These are phyloP conservation scores for Notothenia rossii DNA, from an alignment of 2,113 vertebrate species.

Conservation along the genomic window DNA sequence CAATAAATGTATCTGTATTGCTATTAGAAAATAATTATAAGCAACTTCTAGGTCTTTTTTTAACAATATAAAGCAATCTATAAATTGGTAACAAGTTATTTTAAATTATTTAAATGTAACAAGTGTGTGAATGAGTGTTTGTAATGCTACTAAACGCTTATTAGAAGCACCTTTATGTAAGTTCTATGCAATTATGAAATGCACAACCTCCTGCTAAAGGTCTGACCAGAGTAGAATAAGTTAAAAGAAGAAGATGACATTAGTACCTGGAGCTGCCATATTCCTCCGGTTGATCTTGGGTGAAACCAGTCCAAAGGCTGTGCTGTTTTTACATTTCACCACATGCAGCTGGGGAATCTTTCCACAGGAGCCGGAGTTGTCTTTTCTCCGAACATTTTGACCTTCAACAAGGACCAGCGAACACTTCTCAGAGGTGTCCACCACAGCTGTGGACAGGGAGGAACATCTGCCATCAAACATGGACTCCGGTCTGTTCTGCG, in stretches of 20 bases:
- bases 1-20: too few species aligned
- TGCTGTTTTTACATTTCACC: constrained; percentile 86
- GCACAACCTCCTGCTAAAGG: background rate
- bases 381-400: constrained; percentile 63
- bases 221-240: background rate
- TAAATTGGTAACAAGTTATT: too few species aligned
- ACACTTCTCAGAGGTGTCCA: constrained; percentile 84
- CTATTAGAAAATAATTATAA: too few species aligned
- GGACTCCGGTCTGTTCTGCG: constrained; percentile 41
- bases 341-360: constrained; percentile 84
- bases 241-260: background rate
- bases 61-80: too few species aligned
- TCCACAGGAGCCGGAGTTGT: constrained; percentile 38
- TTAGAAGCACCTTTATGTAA: too few species aligned
- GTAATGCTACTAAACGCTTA: too few species aligned
- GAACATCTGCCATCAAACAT: constrained; percentile 64
- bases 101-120: too few species aligned
- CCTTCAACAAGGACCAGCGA: constrained; percentile 84
- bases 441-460: constrained; percentile 78
- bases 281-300: constrained; percentile 85
- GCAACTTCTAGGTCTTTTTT: too few species aligned
- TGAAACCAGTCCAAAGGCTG: constrained; percentile 84
- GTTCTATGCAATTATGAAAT: background rate
- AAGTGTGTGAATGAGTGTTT: too few species aligned
- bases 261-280: constrained; percentile 84